Evolutionary conservation across 2,888 invertebrate species (phyloP).

Genomic region (Sisyra nigra): DNA sequence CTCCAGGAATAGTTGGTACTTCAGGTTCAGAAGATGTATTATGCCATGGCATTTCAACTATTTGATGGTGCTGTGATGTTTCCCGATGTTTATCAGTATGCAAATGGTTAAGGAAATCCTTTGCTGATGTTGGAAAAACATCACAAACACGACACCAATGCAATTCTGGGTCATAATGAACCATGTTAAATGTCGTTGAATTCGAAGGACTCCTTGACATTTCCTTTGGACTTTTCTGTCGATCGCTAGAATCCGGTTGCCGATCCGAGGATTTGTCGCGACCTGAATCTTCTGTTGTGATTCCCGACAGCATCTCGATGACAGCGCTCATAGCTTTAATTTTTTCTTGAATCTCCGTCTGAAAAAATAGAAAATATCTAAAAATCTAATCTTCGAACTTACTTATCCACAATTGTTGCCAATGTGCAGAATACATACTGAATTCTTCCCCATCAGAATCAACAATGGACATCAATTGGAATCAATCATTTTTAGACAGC

Average conservation of each 20-base stretch:
- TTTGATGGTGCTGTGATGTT: constrained; percentile 36
- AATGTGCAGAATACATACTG: constrained; percentile 7
- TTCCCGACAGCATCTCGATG: constrained; percentile 73
- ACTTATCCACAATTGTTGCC: constrained; percentile 1
- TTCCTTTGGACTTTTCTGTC: not conserved
- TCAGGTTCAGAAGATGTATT: constrained; percentile 42
- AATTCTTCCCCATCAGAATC: constrained; percentile 1
- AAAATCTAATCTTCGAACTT: not conserved
- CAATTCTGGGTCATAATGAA: constrained; percentile 78
- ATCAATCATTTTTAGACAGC: no score
- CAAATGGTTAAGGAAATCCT: constrained; percentile 70
- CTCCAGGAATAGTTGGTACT: constrained; percentile 49
- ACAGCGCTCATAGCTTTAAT: constrained; percentile 73
- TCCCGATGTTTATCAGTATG: constrained; percentile 64
- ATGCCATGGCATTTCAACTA: constrained; percentile 64
- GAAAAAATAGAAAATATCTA: constrained; percentile 18
- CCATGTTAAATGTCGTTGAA: constrained; percentile 48
- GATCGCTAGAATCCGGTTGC: constrained; percentile 8
- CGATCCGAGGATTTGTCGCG: constrained; percentile 7
- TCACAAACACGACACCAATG: constrained; percentile 82
- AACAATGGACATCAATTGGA: no score
- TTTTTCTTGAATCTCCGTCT: constrained; percentile 65
- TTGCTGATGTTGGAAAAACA: constrained; percentile 73
- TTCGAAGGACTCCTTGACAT: constrained; percentile 18
- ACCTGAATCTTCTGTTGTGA: constrained; percentile 53